A percentile compares a stretch with the other conserved stretches of the same genome.
Evolutionary conservation across 1,140 invertebrate genomes (phyloP).

Genomic region (Pissodes strobi): DNA sequence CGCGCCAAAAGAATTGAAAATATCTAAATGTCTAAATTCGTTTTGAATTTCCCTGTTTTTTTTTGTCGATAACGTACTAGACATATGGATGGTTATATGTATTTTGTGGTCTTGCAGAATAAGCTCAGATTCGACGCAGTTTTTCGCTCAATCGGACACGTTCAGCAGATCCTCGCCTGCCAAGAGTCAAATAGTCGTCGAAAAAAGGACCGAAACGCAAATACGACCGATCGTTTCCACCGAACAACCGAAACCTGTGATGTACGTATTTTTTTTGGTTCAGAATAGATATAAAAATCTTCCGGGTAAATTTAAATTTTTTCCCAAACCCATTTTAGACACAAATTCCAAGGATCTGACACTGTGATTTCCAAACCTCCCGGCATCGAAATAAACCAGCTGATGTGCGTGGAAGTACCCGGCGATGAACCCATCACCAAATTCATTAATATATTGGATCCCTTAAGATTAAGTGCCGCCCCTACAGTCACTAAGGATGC

Average conservation of each 20-base stretch:
- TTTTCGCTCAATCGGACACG: constrained; percentile 39
- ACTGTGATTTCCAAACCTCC: constrained; percentile 39
- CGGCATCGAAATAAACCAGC: constrained; percentile 51
- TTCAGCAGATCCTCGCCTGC: constrained; percentile 79
- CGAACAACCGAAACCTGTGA: constrained; percentile 11
- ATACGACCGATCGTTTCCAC: neutral
- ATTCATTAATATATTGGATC: constrained; percentile 51
- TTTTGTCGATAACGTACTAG: too few species aligned
- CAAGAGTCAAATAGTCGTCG: constrained; percentile 82
- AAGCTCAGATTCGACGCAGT: neutral
- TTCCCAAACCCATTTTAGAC: constrained; percentile 10
- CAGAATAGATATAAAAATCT: too few species aligned
- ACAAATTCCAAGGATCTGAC: constrained; percentile 9
- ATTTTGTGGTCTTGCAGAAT: neutral
- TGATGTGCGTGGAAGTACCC: constrained; percentile 52
- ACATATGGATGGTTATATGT: too few species aligned
- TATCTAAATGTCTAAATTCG: too few species aligned
- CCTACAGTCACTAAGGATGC: constrained; percentile 47
- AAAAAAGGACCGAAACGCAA: constrained; percentile 54
- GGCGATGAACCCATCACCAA: constrained; percentile 53
- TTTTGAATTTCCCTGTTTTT: too few species aligned
- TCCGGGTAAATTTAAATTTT: too few species aligned
- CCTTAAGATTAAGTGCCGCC: constrained; percentile 46
- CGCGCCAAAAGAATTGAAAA: too few species aligned
- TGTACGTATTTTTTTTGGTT: constrained; percentile 8